Conservation (phyloP, 2,888 invertebrate genomes). For the Smittia sp. region DNA sequence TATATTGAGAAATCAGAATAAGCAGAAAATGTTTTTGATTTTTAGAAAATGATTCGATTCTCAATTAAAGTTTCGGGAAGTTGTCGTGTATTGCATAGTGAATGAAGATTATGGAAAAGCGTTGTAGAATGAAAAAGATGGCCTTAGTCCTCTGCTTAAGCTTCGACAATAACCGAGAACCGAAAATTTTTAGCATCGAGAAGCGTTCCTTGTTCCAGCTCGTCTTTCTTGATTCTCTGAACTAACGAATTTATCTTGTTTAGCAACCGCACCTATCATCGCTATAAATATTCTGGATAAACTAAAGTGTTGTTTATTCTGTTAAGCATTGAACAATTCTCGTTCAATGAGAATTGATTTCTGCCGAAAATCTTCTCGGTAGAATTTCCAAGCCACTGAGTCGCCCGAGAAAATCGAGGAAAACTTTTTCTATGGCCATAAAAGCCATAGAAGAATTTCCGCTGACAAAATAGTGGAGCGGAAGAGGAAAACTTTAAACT, state of each 20-base stretch:
- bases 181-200: not conserved
- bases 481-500: not conserved
- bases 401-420: not conserved
- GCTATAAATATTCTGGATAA: constrained; percentile 8
- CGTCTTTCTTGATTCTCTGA: not conserved
- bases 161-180: not conserved
- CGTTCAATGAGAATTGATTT: constrained; percentile 3
- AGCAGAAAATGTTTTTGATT: no score
- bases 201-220: not conserved
- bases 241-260: constrained; percentile 18
- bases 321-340: not conserved
- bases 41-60: not conserved
- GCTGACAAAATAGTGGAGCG: not conserved
- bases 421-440: not conserved
- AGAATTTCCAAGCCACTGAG: not conserved
- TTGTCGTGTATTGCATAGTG: constrained; percentile 1
- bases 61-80: constrained; percentile 22
- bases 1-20: not conserved
- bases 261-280: constrained; percentile 7
- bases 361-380: not conserved
- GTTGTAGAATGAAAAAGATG: no score
- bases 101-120: no score
- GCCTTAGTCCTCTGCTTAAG: no score
- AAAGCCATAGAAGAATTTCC: not conserved
- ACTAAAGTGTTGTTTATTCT: constrained; percentile 17